phyloP scores from a whole-genome alignment of 2,797 vertebrate species.

The Falco rusticolus region DNA sequence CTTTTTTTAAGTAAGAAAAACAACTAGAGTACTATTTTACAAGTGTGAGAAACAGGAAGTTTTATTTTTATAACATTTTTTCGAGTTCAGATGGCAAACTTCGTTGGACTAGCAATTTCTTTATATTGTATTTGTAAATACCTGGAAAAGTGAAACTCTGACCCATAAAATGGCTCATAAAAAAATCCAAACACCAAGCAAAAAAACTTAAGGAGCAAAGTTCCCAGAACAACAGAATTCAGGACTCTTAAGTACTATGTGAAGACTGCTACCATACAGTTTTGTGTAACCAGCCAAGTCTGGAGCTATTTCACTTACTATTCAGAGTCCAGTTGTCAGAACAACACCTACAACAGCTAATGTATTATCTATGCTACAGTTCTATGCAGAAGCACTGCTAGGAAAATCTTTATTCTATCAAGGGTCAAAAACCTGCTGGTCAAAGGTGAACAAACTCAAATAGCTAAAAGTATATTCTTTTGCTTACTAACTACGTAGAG shows the following conservation, averaged over 20 bases:
- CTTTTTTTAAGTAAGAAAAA: background rate
- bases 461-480: background rate
- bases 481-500: background rate
- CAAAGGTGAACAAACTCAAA: background rate
- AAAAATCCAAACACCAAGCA: background rate
- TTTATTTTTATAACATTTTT: background rate
- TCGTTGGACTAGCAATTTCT: background rate
- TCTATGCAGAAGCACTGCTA: background rate
- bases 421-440: background rate
- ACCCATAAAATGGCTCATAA: background rate
- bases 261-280: background rate
- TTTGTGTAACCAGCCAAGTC: background rate
- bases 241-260: background rate
- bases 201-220: background rate
- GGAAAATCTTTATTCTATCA: background rate
- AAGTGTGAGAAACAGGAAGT: background rate
- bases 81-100: background rate
- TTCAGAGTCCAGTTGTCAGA: background rate
- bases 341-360: background rate
- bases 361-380: background rate
- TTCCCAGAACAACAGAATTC: background rate
- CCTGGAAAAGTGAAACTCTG: background rate
- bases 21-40: background rate
- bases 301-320: background rate
- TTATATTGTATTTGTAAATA: background rate